Conservation (phyloP, 2,113 vertebrate genomes). For the Lepidothrix coronata region DNA sequence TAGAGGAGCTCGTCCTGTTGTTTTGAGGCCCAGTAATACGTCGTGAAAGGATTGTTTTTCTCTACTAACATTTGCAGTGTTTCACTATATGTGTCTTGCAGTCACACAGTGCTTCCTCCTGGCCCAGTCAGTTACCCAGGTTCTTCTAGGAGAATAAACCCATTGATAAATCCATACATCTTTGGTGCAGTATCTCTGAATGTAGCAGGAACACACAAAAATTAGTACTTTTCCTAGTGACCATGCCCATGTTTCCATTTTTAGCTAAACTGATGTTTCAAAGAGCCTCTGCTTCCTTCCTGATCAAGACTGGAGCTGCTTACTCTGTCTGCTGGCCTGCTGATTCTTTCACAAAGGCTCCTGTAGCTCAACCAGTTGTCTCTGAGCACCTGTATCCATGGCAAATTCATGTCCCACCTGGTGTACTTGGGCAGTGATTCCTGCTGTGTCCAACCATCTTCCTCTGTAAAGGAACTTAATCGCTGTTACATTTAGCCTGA, state of each 20-base stretch:
- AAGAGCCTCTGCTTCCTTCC: not conserved
- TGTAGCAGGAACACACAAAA: not conserved
- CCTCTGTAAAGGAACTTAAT: not conserved
- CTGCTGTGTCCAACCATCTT: not conserved
- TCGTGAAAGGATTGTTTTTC: not conserved
- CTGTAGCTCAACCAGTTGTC: not conserved
- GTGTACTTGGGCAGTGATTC: not conserved
- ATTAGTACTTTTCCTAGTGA: not conserved
- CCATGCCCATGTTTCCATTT: not conserved
- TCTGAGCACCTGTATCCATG: not conserved
- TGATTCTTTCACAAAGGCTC: not conserved
- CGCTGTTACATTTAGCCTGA: not conserved
- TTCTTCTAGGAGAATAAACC: not conserved
- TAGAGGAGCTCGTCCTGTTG: not conserved
- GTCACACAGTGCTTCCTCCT: not conserved
- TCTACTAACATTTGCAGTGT: not conserved
- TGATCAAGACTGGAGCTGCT: not conserved
- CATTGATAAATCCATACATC: not conserved
- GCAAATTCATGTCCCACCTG: not conserved
- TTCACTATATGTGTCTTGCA: fast-evolving
- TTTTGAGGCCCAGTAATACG: not conserved
- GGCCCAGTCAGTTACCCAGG: not conserved
- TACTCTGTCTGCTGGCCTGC: not conserved
- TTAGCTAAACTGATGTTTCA: not conserved
- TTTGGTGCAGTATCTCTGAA: not conserved